Evolutionary conservation across 64 coral and sea anemone species (phyloP), one percentile per base, ranked within the genome.

Genomic region (Dendronephthya gigantea): DNA sequence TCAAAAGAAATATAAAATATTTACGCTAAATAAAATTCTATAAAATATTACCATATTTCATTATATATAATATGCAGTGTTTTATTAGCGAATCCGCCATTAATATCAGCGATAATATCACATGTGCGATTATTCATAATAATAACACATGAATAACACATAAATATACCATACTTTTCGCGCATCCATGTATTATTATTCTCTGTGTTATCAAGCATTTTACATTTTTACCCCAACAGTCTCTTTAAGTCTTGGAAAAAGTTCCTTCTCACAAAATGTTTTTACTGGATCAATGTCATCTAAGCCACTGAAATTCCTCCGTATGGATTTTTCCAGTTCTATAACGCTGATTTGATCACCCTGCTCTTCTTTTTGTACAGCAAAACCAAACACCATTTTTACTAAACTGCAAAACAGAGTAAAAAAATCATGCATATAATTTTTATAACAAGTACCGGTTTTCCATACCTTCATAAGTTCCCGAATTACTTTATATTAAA

Each of bases 321-420:
- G 86, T 29, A 96, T 96, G 12, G 93, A 90, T 41, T 92, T 84
- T 85, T 96, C 88, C 1, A 96, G 50, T 32, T 96, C 82, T 16
- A 36, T 15, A 29, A 65, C 9, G 84, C 90, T 92, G n/a, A 39
- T 15, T 45, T 88, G 85, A 39, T 84, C 86, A 33, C 62, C 39
- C 0, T 83, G 9, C 17, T 82, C 83, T 17, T 84, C 82, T 17
- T 84, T 72, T 15, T 79, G 32, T 28, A 84, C 88, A 33, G 94
- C 94, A 40, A 92, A 84, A 16, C 86, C 83, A 45, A 90, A 96
- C 52, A 96, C 91, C 94, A 96, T 96, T 59, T 96, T 96, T 9
- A 96, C 92, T 9, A 96, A 88, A 40, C 94, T 96, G 50, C 0
- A 83, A 82, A 4, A 74, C 16, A 75, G 17, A 81, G 27, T 9